phyloP scores from a whole-genome alignment of 2,113 vertebrate genomes.

The Saccopteryx leptura region DNA sequence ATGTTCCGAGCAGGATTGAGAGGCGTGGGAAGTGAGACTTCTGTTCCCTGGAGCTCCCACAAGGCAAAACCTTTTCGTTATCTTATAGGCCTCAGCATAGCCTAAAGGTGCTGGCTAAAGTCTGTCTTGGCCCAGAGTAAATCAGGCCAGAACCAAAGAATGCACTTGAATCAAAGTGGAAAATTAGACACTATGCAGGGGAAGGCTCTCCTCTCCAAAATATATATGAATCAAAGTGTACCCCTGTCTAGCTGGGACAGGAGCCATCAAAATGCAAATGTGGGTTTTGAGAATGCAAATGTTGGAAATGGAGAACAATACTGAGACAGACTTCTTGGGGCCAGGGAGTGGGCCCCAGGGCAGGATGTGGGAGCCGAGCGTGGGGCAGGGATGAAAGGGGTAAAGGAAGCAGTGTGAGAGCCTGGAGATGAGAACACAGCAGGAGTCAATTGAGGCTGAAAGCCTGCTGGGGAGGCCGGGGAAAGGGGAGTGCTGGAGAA shows the following conservation, averaged over 20 bases:
- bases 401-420: conserved; percentile 73
- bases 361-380: conserved; percentile 81
- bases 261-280: conserved; percentile 85
- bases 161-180: conserved; percentile 79
- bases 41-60: conserved; percentile 69
- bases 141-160: conserved; percentile 74
- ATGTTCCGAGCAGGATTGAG: conserved; percentile 60
- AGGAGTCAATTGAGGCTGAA: conserved; percentile 71
- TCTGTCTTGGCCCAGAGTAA: conserved; percentile 69
- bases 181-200: conserved; percentile 72
- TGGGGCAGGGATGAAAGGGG: conserved; percentile 81
- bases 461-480: conserved; percentile 52
- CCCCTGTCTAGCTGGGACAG: conserved; percentile 77
- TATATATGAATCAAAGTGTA: conserved; percentile 76
- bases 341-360: conserved; percentile 72
- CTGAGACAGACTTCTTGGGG: conserved; percentile 81
- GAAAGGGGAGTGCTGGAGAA: conserved; percentile 29
- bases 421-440: conserved; percentile 66
- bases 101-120: conserved; percentile 77
- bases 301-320: conserved; percentile 81
- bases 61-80: conserved; percentile 69
- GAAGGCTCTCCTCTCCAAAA: conserved; percentile 73
- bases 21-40: conserved; percentile 79
- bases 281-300: conserved; percentile 83
- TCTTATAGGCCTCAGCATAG: conserved; percentile 61